Percentiles rank a stretch among this genome's conserved stretches.
These are phyloP conservation scores for Parauchenoglanis punctatus DNA, from an alignment of 2,797 vertebrate genomes.

Conservation along the genomic window DNA sequence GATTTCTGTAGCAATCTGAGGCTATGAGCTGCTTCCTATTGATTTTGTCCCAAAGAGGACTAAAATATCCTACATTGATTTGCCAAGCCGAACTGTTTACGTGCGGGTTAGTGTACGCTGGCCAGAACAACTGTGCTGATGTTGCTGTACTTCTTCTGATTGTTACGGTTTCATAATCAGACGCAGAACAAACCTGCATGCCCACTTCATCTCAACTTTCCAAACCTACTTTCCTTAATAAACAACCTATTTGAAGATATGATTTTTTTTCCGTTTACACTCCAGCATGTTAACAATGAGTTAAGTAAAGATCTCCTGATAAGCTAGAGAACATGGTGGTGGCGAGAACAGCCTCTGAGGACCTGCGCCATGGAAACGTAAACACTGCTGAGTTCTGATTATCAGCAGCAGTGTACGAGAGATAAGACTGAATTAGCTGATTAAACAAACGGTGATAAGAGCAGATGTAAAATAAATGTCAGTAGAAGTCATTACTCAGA, in stretches of 20 bases:
- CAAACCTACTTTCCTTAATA: not conserved
- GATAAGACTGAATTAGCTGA: conserved; percentile 28
- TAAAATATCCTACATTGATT: not conserved
- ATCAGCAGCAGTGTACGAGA: conserved; percentile 9
- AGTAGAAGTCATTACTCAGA: not conserved
- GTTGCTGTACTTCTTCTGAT: not conserved
- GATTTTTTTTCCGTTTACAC: not conserved
- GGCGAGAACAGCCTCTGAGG: conserved; percentile 6
- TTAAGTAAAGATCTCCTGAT: conserved; percentile 17
- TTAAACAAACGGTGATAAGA: not conserved
- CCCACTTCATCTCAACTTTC: not conserved
- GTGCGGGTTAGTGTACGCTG: not conserved
- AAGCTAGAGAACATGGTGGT: conserved; percentile 5
- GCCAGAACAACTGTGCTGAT: not conserved
- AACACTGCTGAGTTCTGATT: conserved; percentile 24
- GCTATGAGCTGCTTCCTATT: not conserved
- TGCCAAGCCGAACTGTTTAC: not conserved
- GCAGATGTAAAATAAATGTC: not conserved
- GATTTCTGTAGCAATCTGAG: not conserved
- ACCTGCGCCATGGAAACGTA: conserved; percentile 42
- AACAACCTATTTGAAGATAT: not conserved
- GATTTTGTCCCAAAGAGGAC: not conserved
- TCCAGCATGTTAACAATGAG: not conserved
- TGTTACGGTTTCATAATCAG: not conserved
- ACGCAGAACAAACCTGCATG: not conserved